Evolutionary conservation across 1,140 invertebrate species (phyloP).

Genomic region (Pseudomyrmex dendroicus): DNA sequence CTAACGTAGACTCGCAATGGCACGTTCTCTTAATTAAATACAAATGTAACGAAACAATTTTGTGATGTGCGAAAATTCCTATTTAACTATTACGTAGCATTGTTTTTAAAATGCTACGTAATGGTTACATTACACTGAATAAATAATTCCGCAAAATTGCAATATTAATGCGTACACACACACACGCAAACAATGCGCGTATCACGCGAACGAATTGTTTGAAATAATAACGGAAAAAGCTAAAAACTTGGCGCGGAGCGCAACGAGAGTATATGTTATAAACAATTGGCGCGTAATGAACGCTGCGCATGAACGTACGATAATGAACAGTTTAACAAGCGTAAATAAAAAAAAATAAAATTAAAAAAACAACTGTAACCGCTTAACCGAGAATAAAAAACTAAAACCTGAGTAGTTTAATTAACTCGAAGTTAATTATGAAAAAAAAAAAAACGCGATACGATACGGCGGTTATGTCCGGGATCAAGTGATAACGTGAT

Average conservation of each 20-base stretch:
- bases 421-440: neutral
- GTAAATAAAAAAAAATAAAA: too few species aligned
- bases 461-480: neutral
- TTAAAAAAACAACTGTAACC: neutral
- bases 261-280: neutral
- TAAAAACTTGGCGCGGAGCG: neutral
- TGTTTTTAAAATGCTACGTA: slow-evolving; percentile 58
- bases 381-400: neutral
- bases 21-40: slow-evolving; percentile 18
- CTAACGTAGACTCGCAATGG: slow-evolving; percentile 43
- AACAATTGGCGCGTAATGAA: neutral
- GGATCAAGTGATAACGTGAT: slow-evolving; percentile 5
- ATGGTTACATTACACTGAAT: neutral
- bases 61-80: neutral
- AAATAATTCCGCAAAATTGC: slow-evolving; percentile 46
- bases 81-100: neutral
- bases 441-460: too few species aligned
- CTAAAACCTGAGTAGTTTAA: neutral
- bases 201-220: neutral
- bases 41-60: slow-evolving; percentile 25
- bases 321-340: too few species aligned
- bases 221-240: neutral
- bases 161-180: neutral
- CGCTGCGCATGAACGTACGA: too few species aligned
- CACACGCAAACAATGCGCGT: slow-evolving; percentile 23